phyloP scores from a whole-genome alignment of 2,113 vertebrate genomes.

The Silurus meridionalis region DNA sequence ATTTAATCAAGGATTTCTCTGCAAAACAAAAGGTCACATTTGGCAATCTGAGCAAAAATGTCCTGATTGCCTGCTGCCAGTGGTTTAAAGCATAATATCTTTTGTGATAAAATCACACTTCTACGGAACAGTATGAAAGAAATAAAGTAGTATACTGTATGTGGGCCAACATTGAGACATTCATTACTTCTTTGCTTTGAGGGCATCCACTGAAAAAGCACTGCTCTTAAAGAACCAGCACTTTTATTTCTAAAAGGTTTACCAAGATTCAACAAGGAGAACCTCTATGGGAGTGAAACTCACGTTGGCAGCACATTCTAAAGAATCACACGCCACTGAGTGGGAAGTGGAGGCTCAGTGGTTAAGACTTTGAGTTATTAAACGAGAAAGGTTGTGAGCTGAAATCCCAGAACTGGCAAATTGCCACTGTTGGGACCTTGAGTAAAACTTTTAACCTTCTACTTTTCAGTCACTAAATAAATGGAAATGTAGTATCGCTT shows the following conservation, averaged over 20 bases:
- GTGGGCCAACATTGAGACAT: background rate
- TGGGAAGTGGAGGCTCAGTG: background rate
- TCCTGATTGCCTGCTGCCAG: background rate
- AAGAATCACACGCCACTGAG: background rate
- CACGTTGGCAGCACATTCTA: conserved; percentile 12
- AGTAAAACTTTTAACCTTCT: background rate
- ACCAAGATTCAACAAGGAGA: background rate
- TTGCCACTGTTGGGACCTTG: background rate
- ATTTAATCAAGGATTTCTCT: background rate
- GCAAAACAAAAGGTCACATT: background rate
- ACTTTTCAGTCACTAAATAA: background rate
- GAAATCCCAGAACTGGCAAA: background rate
- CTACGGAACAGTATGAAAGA: background rate
- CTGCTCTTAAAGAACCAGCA: background rate
- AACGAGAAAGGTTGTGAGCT: background rate
- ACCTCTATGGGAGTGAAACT: background rate
- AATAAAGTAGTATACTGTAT: background rate
- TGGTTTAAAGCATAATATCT: background rate
- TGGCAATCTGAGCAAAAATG: background rate
- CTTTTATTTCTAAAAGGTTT: background rate
- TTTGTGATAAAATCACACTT: background rate
- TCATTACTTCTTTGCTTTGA: background rate
- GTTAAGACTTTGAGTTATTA: background rate
- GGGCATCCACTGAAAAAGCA: background rate
- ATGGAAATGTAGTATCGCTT: background rate